Evolutionary conservation across 1,140 invertebrate species (phyloP), one percentile per base, ranked within the genome.

Genomic region (Grapholita molesta): DNA sequence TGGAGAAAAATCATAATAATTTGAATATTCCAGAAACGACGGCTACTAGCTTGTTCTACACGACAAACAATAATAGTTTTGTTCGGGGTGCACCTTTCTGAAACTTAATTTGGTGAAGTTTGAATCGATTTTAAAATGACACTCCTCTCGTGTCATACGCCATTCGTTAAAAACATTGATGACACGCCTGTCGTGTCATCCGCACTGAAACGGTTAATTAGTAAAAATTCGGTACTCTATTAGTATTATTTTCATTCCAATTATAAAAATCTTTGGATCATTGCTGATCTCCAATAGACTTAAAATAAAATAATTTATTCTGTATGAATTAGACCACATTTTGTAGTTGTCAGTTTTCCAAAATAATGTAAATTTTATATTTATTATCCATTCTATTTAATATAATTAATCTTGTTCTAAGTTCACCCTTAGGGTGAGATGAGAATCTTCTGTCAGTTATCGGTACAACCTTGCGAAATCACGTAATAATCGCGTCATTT

Each of bases 381-480:
- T 42, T n/a, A 15, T 18, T 5, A 24, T 21, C 18, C 18, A 48
- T 48, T 48, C 42, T 48, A 48, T 48, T 48, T 1, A 48, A 48
- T 48, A 48, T n/a, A 18, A 21, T 21, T 48, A 48, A 48, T 48
- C 5, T 48, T 48, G 42, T 48, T 48, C 18, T 21, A 48, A 6
- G 42, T 8, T 48, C 42, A 48, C 42, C 7, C 2, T 48, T 21
- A 3, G 3, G 15, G n/a, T 48, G 42, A 48, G 18, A 12, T 48
- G 42, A 48, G 42, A 21, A 35, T 8, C 6, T 48, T 48, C 18
- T 21, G 18, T 21, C 42, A 48, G 18, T 75, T 85, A 90, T 77
- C 84, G 79, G 70, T 90, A 90, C 9, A 90, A 78, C 38, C 83
- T 74, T 23, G 88, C 84, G 69, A 90, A 88, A 70, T 90, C 88